Conservation (phyloP, 92 coral and sea anemone genomes). For the Pocillopora grandis region DNA sequence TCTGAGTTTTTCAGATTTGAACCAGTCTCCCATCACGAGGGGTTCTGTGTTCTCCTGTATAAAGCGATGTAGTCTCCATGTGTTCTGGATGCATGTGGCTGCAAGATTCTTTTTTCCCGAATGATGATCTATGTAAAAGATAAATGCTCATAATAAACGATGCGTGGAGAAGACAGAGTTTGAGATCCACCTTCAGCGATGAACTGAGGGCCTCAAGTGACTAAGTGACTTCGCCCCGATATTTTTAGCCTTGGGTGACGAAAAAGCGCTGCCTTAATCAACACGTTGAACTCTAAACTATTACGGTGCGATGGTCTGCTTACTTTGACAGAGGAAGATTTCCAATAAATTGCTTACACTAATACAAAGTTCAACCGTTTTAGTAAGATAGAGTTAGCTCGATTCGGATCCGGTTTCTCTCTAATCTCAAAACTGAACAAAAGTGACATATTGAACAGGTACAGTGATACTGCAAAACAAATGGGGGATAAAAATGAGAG, state of each 20-base stretch:
- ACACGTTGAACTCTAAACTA: too few relatives aligned
- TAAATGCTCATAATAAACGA: not conserved
- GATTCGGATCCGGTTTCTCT: too few relatives aligned
- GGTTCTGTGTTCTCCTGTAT: constrained; percentile 65
- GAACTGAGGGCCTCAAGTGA: too few relatives aligned
- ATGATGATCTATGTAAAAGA: constrained; percentile 55
- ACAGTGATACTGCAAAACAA: not conserved
- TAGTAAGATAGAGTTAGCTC: too few relatives aligned
- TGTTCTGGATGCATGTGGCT: constrained; percentile 85
- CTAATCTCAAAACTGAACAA: too few relatives aligned
- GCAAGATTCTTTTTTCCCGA: constrained; percentile 66
- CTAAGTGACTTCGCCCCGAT: too few relatives aligned
- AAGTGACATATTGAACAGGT: not conserved
- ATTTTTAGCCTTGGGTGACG: not conserved
- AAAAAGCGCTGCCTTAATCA: too few relatives aligned
- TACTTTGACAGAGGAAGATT: too few relatives aligned
- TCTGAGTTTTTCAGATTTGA: constrained; percentile 56
- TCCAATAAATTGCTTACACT: too few relatives aligned
- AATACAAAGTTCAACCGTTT: too few relatives aligned
- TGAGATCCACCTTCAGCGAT: too few relatives aligned
- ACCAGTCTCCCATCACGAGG: constrained; percentile 71
- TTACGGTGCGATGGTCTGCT: too few relatives aligned
- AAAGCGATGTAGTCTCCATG: constrained; percentile 80
- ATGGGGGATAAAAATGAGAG: not conserved
- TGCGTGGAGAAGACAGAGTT: not conserved